Conservation (phyloP, 2,113 vertebrate genomes). For the Eonycteris spelaea region DNA sequence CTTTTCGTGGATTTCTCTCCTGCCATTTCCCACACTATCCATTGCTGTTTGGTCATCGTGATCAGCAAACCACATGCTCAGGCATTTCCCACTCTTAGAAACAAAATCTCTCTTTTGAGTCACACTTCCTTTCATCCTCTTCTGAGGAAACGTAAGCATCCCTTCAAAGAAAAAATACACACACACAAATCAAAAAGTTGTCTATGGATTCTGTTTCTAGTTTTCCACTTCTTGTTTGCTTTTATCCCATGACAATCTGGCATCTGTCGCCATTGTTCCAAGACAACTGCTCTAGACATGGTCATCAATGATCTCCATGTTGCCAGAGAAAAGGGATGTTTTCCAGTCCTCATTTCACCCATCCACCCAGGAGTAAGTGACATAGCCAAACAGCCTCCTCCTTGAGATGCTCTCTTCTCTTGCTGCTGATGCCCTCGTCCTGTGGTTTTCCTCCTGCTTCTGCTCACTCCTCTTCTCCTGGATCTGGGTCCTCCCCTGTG, state of each 20-base stretch:
- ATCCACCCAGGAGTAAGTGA: neutral
- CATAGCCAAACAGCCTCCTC: neutral
- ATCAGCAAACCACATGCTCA: neutral
- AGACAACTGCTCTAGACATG: neutral
- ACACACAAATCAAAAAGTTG: no score
- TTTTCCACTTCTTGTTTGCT: neutral
- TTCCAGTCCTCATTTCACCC: neutral
- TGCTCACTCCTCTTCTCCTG: neutral
- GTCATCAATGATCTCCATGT: no score
- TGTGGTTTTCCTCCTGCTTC: neutral
- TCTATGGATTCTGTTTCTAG: neutral
- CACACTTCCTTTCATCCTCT: neutral
- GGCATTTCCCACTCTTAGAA: neutral
- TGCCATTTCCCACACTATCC: neutral
- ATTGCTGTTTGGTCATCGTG: neutral
- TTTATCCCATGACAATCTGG: neutral
- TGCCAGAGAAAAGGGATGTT: neutral
- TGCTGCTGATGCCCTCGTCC: neutral
- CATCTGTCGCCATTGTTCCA: neutral
- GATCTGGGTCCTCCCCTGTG: neutral
- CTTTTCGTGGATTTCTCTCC: neutral
- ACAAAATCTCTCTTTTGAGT: neutral
- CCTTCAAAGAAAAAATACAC: neutral
- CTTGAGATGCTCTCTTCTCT: neutral
- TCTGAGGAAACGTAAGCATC: neutral